Conservation (phyloP, 2,113 vertebrate species). For the Eclectus roratus region DNA sequence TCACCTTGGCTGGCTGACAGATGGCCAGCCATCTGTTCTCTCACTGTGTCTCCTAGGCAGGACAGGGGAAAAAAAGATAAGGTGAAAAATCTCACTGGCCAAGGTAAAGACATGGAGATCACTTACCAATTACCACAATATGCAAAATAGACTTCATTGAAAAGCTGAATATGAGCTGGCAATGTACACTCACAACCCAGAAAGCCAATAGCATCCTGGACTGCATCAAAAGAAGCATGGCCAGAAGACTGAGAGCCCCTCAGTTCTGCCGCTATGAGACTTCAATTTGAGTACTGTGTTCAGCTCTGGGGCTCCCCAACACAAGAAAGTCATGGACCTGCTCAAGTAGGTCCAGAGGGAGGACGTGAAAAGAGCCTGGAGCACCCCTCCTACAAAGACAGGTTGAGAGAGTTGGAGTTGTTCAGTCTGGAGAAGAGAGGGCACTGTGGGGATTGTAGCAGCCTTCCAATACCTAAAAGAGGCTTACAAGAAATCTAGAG, state of each 20-base stretch:
- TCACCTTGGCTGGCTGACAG: background rate
- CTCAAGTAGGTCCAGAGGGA: background rate
- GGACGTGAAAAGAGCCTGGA: background rate
- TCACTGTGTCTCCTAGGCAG: background rate
- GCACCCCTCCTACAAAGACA: background rate
- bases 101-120: background rate
- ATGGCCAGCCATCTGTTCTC: background rate
- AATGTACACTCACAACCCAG: background rate
- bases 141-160: background rate
- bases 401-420: background rate
- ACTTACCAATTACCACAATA: background rate
- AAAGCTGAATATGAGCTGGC: background rate
- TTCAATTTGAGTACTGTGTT: background rate
- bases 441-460: background rate
- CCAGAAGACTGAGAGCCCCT: background rate
- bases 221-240: rapidly evolving
- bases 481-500: background rate
- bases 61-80: background rate
- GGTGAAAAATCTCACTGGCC: background rate
- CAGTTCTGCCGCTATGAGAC: rapidly evolving
- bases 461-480: background rate
- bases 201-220: background rate
- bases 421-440: background rate
- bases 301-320: rapidly evolving
- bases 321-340: background rate